Conservation (phyloP, 2,797 vertebrate species). For the Enteromius thamalakanensis region DNA sequence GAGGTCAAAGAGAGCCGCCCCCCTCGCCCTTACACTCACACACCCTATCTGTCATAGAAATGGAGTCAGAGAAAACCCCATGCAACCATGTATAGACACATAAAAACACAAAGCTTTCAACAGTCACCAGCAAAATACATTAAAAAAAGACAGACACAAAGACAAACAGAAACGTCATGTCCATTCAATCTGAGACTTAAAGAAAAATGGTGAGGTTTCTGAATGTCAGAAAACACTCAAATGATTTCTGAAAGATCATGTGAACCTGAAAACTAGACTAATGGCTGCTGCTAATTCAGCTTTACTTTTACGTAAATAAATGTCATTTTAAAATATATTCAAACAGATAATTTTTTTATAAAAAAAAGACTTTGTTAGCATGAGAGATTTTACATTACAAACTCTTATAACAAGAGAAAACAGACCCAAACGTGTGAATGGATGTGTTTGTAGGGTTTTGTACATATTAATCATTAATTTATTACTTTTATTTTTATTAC, state of each 20-base stretch:
- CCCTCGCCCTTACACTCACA: constrained; percentile 55
- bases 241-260: background rate
- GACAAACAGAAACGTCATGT: background rate
- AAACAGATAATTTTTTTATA: background rate
- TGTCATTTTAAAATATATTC: background rate
- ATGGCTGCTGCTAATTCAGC: background rate
- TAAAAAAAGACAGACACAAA: background rate
- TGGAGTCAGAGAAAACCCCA: constrained; percentile 31
- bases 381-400: background rate
- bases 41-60: constrained; percentile 34
- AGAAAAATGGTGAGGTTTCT: background rate
- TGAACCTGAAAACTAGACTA: background rate
- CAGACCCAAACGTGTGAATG: background rate
- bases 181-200: background rate
- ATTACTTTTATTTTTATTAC: background rate
- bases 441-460: background rate
- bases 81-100: constrained; percentile 51
- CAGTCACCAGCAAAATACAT: background rate
- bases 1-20: constrained; percentile 78
- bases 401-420: background rate
- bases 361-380: background rate
- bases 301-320: background rate
- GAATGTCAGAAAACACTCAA: background rate
- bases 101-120: constrained; percentile 10
- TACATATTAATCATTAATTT: background rate